Conservation (phyloP, 1,140 invertebrate species). For the honey bee (Apis mellifera) region Amel_HAv3.1 CM009940.2:6109501-6110000, state of each 20-base stretch:
- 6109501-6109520: no score
- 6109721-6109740: slow-evolving; percentile 9
- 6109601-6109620: no score
- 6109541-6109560: no score
- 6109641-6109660: no score
- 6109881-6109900: no score
- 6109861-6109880: neutral
- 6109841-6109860: slow-evolving; percentile 48
- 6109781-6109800: neutral
- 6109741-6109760: neutral
- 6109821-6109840: slow-evolving; percentile 63
- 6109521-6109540: no score
- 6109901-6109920: no score
- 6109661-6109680: slow-evolving; percentile 28
- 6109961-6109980: slow-evolving; percentile 48
- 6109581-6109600: no score
- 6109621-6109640: no score
- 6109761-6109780: neutral
- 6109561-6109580: no score
- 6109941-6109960: slow-evolving; percentile 41
- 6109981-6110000: slow-evolving; percentile 65
- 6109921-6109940: slow-evolving; percentile 51
- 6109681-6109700: slow-evolving; percentile 46
- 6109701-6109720: slow-evolving; percentile 36
- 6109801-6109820: slow-evolving; percentile 47